Evolutionary conservation across 2,113 vertebrate species (phyloP), one percentile per base, ranked within the genome.

Genomic region (rat (Rattus norvegicus)): DNA sequence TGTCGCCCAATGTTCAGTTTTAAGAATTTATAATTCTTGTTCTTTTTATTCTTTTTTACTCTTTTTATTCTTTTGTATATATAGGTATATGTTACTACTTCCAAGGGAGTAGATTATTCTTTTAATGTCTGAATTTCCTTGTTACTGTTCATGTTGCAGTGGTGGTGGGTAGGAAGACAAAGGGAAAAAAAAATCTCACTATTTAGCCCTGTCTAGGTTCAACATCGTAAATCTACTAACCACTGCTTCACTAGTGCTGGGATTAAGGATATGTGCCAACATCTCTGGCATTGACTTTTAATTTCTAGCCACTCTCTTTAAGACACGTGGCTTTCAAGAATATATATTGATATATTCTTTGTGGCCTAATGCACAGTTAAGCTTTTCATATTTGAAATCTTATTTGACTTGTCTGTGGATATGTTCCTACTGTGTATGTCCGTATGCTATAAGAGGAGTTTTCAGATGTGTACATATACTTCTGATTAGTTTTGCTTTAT

Each of bases 241-340:
- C 61, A 65, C 39, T 5, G 26, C 39, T 49, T 67, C 61, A 49
- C 28, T 84, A 49, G 39, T 65, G 39, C 39, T 85, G 14, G 61
- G 28, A 67, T 36, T 33, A 49, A 86, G 28, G 28, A 9, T 33
- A 30, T 67, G 16, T 33, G 39, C 39, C 2, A 20, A 65, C 9
- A 65, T 47, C 26, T 19, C 39, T 85, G 61, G 2, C 26, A 8
- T 93, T 97, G 85, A 17, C 80, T 93, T 95, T 91, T 92, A 87
- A 92, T 86, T 89, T 93, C 20, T 86, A 85, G 30, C 52, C 0
- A 10, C 36, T 43, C 0, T 39, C 22, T 14, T 91, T 73, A 79
- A 85, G 22, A 95, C 28, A 7, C 54, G 9, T 52, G 6, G 3
- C 26, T 84, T 91, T 43, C 11, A 39, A 76, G 4, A 13, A 70